A percentile compares a stretch with the other conserved stretches of the same genome.
Conservation (phyloP, 1,140 invertebrate genomes). For the Dufourea novaeangliae region DNA sequence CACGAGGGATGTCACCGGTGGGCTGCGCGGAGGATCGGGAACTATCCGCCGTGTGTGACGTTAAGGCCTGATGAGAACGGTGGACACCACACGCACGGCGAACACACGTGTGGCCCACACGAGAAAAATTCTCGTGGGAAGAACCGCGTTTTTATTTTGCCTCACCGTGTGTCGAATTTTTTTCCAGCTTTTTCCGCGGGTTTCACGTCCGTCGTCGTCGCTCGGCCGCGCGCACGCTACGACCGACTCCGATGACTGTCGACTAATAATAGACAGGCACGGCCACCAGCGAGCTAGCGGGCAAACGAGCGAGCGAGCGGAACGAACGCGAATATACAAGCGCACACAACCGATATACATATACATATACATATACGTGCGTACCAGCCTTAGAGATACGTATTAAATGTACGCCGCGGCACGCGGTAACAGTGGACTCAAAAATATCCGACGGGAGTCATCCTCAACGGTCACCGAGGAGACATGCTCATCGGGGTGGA, state of each 20-base stretch:
- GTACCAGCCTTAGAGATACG: conserved; percentile 56
- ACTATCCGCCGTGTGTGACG: no score
- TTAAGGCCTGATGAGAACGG: no score
- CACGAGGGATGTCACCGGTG: no score
- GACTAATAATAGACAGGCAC: conserved; percentile 76
- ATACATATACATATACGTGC: no score
- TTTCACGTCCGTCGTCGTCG: no score
- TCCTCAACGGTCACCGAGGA: conserved; percentile 37
- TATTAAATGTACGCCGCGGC: conserved; percentile 57
- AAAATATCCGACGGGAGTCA: conserved; percentile 67
- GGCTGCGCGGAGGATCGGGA: no score
- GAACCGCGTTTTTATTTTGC: conserved; percentile 25
- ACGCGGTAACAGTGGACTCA: conserved; percentile 65
- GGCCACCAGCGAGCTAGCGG: conserved; percentile 49
- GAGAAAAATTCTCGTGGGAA: conserved; percentile 12
- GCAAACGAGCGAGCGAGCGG: conserved; percentile 31
- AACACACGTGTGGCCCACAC: not conserved
- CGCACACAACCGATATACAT: no score
- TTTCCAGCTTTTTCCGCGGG: conserved; percentile 56
- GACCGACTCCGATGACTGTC: conserved; percentile 75
- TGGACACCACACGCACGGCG: not conserved
- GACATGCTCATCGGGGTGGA: conserved; percentile 26
- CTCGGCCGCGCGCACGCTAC: conserved; percentile 49
- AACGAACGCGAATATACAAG: conserved; percentile 52
- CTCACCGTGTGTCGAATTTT: conserved; percentile 44